These are phyloP conservation scores for Spilogale gracilis DNA, from an alignment of 2,113 vertebrate genomes.

Conservation along the genomic window DNA sequence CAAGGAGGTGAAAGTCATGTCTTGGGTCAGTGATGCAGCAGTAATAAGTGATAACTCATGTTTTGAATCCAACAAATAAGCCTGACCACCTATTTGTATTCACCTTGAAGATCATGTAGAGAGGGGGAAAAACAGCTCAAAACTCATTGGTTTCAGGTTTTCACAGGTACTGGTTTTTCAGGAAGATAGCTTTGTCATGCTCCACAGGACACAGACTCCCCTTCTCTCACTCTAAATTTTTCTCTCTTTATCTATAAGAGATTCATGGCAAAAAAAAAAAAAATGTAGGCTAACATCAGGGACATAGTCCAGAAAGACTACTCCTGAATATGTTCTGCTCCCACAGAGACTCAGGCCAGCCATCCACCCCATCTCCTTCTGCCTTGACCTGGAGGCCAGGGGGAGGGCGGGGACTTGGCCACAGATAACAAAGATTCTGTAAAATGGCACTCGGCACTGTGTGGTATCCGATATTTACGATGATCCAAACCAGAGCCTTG, in stretches of 20 bases:
- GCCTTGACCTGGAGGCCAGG: neutral
- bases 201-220: neutral
- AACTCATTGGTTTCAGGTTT: neutral
- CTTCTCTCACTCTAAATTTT: neutral
- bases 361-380: neutral
- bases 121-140: neutral
- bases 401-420: no score
- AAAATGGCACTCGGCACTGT: neutral
- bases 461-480: neutral
- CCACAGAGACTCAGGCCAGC: neutral
- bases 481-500: constrained; percentile 1
- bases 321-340: neutral
- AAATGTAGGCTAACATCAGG: neutral
- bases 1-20: neutral
- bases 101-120: neutral
- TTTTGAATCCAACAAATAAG: constrained; percentile 23
- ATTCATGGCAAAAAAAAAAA: neutral
- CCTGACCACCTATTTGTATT: neutral
- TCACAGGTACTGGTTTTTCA: neutral
- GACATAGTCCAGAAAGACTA: neutral
- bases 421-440: neutral
- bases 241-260: neutral
- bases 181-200: neutral
- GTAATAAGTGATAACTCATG: neutral
- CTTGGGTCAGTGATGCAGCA: constrained; percentile 26